Base-by-base conservation (phyloP, 1,140 invertebrate genomes). In the Doryteuthis pealeii region DNA sequence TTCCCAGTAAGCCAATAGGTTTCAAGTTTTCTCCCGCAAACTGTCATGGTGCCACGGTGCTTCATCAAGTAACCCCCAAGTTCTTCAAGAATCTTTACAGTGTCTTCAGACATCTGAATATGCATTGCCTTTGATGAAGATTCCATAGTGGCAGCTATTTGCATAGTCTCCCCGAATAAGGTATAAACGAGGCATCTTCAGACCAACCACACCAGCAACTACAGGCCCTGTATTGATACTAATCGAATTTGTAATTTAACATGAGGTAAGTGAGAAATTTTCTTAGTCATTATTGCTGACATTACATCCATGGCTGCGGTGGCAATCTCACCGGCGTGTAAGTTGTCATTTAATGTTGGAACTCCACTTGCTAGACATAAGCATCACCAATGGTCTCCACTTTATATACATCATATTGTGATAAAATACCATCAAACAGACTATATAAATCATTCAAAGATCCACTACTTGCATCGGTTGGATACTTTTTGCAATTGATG, bases 301-400 rank as follows among this genome's bases (percentile, higher is more conserved):
- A 31, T 95, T 88, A 81, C 74, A 2, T 82, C 82, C 35, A 84
- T 70, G 1, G 83, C 74, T 74, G 81, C 80, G 74, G 95, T 86
- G 87, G 94, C 94, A 70, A 96, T 91, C 86, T 95, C 94, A 92
- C 84, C 62, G 85, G 87, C 85, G 71, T 94, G 93, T 81, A 94
- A 93, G 88, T 94, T 92, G 12, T 90, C 90, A 83, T 92, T 92
- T 80, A 92, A 90, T 2, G 92, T 91, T 0, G 95, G 95, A 74
- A 96, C 89, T 0, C 95, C 96, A 73, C 93, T 94, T 15, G 96
- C 95, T 12, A 96, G 94, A 96, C 96, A 86, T 97, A 97, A 15
- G 95, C 94, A 87, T 96, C 95, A 0, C 95, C 95, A 77, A 97
- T 96, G 0, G 95, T 97, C 89, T 97, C 95, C 74, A 95, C 95